Base-by-base conservation (phyloP, 2,888 invertebrate species). In the Catocala fraxini region DNA sequence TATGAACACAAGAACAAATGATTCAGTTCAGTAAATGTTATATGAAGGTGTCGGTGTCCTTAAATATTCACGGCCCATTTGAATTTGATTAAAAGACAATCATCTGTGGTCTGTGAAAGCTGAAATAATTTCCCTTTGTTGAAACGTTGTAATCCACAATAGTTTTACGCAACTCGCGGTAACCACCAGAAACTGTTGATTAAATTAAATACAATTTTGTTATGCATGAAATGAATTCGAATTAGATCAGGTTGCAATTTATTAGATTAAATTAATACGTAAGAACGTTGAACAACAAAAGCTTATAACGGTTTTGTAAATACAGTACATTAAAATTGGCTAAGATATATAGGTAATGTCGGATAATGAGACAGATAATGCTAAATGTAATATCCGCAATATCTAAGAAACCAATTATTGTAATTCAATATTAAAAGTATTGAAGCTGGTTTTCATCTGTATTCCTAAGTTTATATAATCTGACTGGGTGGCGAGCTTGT, bases 61-160 rank as follows among this genome's bases (percentile, higher is more conserved):
- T 51, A 57, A 67, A 56, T 54, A 62, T 65, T 77, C 79, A 77
- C 63, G 63, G 64, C 46, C 39, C 62, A 76, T 72, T 75, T 65
- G 51, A 68, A 64, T 74, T 79, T 74, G 65, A 72, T 65, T 63
- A 60, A 54, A 61, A 67, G 60, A 72, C 73, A 75, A 76, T 76
- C 69, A 60, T 62, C 63, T 73, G 80, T 61, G 80, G 76, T 71
- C 51, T 56, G 73, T 66, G 80, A 81, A 83, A 82, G 73, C 65
- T 59, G 62, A 65, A 67, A 66, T 76, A 68, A 72, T 73, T 70
- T 70, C 62, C 47, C 48, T 59, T 70, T 73, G 67, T 71, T 72
- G 66, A 63, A 70, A 70, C 57, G 60, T 63, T 63, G 54, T 61
- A 54, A 71, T 77, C 62, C 63, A 53, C 64, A 67, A 65, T 57